Evolutionary conservation across 1,140 invertebrate species (phyloP).

Genomic region (Leptestheria dahalacensis): DNA sequence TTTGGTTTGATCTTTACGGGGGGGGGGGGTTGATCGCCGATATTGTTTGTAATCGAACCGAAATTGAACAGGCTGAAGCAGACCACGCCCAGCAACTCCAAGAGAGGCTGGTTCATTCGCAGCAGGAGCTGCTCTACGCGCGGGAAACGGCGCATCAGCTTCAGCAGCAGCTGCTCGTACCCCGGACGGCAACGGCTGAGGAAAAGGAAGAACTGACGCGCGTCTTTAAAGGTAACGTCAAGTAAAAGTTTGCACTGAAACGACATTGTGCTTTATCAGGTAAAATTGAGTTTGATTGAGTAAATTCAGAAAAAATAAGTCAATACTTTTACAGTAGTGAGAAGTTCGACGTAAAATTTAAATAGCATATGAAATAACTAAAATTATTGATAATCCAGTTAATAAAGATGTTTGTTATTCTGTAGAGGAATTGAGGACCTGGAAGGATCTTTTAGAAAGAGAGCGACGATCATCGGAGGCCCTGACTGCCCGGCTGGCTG

Average conservation of each 20-base stretch:
- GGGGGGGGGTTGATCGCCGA: not conserved
- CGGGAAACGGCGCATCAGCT: constrained; percentile 6
- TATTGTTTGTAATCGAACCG: no score
- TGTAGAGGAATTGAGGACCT: constrained; percentile 3
- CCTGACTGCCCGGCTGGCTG: constrained; percentile 30
- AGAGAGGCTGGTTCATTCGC: not conserved
- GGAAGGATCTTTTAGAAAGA: constrained; percentile 23
- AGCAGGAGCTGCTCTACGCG: not conserved
- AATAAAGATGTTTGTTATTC: not conserved
- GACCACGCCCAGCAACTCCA: not conserved
- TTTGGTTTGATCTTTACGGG: not conserved
- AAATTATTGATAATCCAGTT: not conserved
- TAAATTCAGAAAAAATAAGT: no score
- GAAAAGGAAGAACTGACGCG: constrained; percentile 5
- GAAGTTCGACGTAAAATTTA: no score
- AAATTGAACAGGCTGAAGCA: not conserved
- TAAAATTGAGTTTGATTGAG: no score
- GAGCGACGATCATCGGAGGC: constrained; percentile 33
- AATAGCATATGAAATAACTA: not conserved
- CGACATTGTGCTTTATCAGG: no score
- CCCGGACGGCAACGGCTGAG: not conserved
- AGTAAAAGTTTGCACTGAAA: not conserved
- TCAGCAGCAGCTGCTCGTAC: constrained; percentile 3
- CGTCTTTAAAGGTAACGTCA: not conserved
- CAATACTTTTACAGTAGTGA: no score